phyloP scores from a whole-genome alignment of 2,113 vertebrate genomes.

The Vicugna pacos region DNA sequence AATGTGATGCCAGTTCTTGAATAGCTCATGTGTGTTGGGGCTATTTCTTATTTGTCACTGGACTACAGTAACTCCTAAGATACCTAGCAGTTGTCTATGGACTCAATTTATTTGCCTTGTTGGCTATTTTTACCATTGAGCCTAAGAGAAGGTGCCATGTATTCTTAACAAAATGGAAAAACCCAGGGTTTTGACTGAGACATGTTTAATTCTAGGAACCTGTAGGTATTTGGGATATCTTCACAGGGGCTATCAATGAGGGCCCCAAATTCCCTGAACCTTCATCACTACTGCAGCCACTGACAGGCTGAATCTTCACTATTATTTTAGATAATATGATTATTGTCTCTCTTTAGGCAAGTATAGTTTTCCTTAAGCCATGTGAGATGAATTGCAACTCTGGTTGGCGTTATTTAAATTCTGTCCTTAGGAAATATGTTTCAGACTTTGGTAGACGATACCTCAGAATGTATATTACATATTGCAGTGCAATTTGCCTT shows the following conservation, averaged over 20 bases:
- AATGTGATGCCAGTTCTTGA: background rate
- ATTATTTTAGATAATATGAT: background rate
- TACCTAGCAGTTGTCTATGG: background rate
- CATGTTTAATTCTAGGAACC: background rate
- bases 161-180: background rate
- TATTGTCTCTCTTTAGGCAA: background rate
- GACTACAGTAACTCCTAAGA: background rate
- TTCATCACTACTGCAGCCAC: background rate
- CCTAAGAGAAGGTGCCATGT: background rate
- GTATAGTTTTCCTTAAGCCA: background rate
- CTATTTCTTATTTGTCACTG: background rate
- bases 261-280: background rate
- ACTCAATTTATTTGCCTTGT: background rate
- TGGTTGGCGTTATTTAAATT: background rate
- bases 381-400: background rate
- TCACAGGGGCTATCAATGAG: background rate
- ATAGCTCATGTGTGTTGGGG: background rate
- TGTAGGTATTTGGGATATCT: background rate
- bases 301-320: background rate
- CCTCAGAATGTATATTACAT: background rate
- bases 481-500: background rate
- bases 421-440: background rate
- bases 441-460: background rate
- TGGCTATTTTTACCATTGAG: background rate
- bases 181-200: background rate